phyloP scores from a whole-genome alignment of 2,888 invertebrate genomes.

The Philonicus albiceps region DNA sequence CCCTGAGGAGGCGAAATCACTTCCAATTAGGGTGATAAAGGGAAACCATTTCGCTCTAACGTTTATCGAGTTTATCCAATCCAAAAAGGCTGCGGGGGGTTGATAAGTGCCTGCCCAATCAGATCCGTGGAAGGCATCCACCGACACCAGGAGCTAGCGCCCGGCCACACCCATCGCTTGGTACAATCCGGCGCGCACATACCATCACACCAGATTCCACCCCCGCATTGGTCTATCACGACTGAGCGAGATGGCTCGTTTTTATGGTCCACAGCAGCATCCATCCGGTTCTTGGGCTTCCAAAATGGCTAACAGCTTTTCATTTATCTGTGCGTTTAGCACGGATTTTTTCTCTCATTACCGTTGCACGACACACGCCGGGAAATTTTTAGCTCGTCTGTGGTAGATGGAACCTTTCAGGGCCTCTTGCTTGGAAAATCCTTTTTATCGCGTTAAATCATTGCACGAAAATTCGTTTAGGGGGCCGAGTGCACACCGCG shows the following conservation, averaged over 20 bases:
- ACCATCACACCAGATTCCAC: neutral
- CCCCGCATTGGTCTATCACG: neutral
- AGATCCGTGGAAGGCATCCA: slow-evolving; percentile 24
- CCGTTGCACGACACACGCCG: neutral
- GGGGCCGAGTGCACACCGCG: neutral
- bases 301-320: slow-evolving; percentile 35
- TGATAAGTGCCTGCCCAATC: slow-evolving; percentile 53
- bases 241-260: neutral
- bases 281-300: slow-evolving; percentile 8
- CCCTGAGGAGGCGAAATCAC: slow-evolving; percentile 41
- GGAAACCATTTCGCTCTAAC: slow-evolving; percentile 47
- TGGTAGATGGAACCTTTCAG: slow-evolving; percentile 12
- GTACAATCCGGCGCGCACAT: neutral
- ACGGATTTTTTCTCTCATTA: slow-evolving; percentile 19
- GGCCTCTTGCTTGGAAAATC: slow-evolving; percentile 23
- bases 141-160: neutral
- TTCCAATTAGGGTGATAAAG: slow-evolving; percentile 47
- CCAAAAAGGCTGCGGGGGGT: slow-evolving; percentile 51
- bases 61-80: slow-evolving; percentile 50
- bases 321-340: slow-evolving; percentile 16
- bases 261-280: neutral
- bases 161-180: slow-evolving; percentile 18
- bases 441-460: slow-evolving; percentile 50
- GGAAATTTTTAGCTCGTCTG: slow-evolving; percentile 13
- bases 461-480: slow-evolving; percentile 50